Base-by-base conservation (phyloP, 1,140 invertebrate genomes). In the Magallana angulata region DNA sequence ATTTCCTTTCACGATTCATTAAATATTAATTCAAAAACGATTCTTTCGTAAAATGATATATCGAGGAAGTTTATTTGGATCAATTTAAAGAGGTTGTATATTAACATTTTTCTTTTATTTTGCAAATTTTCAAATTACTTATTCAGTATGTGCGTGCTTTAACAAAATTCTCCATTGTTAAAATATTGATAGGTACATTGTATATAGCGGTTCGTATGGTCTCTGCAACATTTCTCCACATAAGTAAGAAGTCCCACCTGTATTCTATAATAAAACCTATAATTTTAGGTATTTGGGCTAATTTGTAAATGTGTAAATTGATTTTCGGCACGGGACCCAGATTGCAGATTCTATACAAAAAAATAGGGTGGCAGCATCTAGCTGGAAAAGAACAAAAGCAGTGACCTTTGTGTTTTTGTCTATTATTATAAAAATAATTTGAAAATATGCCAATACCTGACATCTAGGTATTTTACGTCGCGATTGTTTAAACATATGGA, bases 381-480 rank as follows among this genome's bases (percentile, higher is more conserved):
- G 36, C 36, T 48, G 24, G 24, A 76, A 30, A 12, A n/a, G 24
- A 30, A 76, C 18, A 76, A 76, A 76, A 76, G 8, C 18, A 48
- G 3, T 48, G 11, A 76, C 4, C 36, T 18, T 76, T 76, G 24
- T 36, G 64, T 76, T 76, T 76, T 8, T 30, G 68, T 5, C 24
- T 76, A 76, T 76, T 76, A 76, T 76, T 48, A 30, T 76, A 24
- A 76, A 76, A 76, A 76, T 16, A 30, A 76, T 12, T 76, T 76
- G 68, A 76, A 76, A 76, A 76, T 30, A 18, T 76, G 68, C 68
- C 68, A 76, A 30, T 30, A 12, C 36, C 68, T 76, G 68, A 76
- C 68, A 76, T 71, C 9, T 71, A 11, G 1, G 12, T 71, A 30
- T 30, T 30, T 76, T 48, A 18, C 64, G 18, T n/a, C 18, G 24